Percentiles rank a stretch among this genome's conserved stretches.
phyloP scores from a whole-genome alignment of 2,797 vertebrate species.

The Coregonus ussuriensis region DNA sequence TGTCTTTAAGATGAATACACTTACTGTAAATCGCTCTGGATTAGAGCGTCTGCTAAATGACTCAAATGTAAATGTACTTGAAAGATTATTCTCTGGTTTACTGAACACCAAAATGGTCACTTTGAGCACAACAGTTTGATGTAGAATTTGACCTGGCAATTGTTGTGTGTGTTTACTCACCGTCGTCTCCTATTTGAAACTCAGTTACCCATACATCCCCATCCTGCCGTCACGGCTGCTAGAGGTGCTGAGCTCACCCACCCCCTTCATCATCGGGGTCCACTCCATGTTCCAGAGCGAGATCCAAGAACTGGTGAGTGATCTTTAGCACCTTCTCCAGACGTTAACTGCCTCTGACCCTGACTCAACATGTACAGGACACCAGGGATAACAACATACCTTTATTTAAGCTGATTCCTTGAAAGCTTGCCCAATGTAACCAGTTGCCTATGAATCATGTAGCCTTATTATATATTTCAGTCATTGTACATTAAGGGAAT shows the following conservation, averaged over 20 bases:
- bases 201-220: conserved; percentile 97
- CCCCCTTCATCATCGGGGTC: conserved; percentile 97
- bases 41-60: not conserved
- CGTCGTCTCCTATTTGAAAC: conserved; percentile 50
- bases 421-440: not conserved
- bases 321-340: not conserved
- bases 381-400: not conserved
- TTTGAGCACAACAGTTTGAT: not conserved
- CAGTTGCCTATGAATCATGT: not conserved
- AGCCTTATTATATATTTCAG: not conserved
- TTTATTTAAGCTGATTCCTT: not conserved
- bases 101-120: not conserved
- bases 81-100: not conserved
- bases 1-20: no score
- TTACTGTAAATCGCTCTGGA: no score
- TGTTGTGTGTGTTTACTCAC: conserved; percentile 55
- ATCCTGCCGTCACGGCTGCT: conserved; percentile 94
- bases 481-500: not conserved
- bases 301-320: conserved; percentile 94
- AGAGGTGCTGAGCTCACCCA: conserved; percentile 97
- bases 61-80: not conserved
- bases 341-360: not conserved
- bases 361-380: not conserved
- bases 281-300: conserved; percentile 95
- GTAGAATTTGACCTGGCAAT: not conserved